A percentile compares a stretch with the other conserved stretches of the same genome.
Conservation (phyloP, 2,113 vertebrate genomes). For the Cercopithecus mona region DNA sequence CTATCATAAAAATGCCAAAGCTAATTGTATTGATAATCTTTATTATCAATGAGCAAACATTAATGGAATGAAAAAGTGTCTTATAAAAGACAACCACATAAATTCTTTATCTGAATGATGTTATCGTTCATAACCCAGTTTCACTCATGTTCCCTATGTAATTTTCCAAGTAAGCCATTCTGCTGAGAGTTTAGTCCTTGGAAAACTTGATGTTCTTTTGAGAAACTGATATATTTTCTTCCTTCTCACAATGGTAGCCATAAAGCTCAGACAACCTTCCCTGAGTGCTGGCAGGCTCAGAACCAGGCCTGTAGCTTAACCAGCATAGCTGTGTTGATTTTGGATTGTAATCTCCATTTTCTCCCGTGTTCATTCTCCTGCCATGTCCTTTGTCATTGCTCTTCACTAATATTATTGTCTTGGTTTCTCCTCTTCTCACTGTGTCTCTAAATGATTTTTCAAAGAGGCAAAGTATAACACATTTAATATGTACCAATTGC, state of each 20-base stretch:
- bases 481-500: neutral
- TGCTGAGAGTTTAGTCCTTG: neutral
- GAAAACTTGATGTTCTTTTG: neutral
- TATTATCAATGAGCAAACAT: neutral
- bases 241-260: neutral
- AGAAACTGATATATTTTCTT: neutral
- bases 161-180: neutral
- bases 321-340: conserved; percentile 62
- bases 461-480: neutral
- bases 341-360: conserved; percentile 20
- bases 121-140: neutral
- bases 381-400: neutral
- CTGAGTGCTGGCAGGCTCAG: neutral
- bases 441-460: neutral
- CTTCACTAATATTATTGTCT: neutral
- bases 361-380: conserved; percentile 9
- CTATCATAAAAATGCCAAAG: neutral
- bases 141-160: neutral
- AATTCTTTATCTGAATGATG: neutral
- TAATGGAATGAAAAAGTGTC: neutral
- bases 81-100: neutral
- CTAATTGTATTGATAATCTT: conserved; percentile 8
- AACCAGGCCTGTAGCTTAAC: neutral
- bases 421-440: neutral
- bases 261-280: neutral